Evolutionary conservation across 2,797 vertebrate species (phyloP), one percentile per base, ranked within the genome.

Genomic region (Pseudochaenichthys georgianus): DNA sequence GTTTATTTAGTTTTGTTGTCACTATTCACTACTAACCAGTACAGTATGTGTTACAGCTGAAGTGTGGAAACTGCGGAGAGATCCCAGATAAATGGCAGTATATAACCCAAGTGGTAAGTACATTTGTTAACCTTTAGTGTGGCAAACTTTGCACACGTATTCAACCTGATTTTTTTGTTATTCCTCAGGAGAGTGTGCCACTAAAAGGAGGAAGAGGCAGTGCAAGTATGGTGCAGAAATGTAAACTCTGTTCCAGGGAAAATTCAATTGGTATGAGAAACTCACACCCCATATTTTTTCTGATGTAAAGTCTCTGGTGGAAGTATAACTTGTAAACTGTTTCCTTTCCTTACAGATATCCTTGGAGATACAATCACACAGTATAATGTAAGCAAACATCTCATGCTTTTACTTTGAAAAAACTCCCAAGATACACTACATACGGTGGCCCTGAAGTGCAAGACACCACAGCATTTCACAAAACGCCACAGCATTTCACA

Each of bases 51-150:
- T 53, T 13, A 13, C 9, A 31, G 98, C 91, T 99, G 73, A 99
- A 99, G 88, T 99, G 98, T 89, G 97, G 96, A 45, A 99, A 97
- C 91, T 99, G 98, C 76, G 96, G 96, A 0, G 98, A 99, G 80
- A 85, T 98, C 73, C 94, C 98, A 12, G 97, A 98, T 47, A 99
- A 98, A 91, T 99, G 98, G 98, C 98, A 99, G 77, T 99, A 99
- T 61, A 78, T 99, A 43, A 96, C 95, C 6, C 72, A 96, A 42
- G 88, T 93, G 96, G 98, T 99, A 94, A 83, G 94, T 61, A 58
- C 5, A 2, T 55, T 6, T 31, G 5, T 48, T 16, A 50, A 0
- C 7, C 34, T 58, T 13, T 15, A 19, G 11, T 67, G 50, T 34
- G 0, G 23, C 1, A 57, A 4, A 13, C 12, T 13, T 59, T 51